Evolutionary conservation across 2,797 vertebrate species (phyloP).

Genomic region (Leptatherina wallacei): DNA sequence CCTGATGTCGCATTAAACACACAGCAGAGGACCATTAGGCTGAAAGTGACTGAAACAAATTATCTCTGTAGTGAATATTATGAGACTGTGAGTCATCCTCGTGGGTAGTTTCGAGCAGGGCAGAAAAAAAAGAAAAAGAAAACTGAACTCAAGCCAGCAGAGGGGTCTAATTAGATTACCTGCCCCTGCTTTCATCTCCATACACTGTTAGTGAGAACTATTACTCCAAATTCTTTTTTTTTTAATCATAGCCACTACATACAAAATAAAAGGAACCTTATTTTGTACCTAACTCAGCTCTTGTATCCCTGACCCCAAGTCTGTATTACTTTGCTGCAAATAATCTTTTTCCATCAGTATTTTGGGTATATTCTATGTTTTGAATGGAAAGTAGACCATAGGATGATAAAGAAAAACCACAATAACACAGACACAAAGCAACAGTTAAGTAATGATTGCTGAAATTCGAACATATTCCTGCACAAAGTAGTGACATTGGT

Average conservation of each 20-base stretch:
- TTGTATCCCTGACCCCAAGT: background rate
- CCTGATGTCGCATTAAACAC: conserved; percentile 3
- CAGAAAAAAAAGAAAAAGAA: background rate
- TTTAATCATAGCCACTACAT: background rate
- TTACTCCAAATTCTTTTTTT: background rate
- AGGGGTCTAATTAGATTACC: conserved; percentile 24
- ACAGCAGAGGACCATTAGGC: conserved; percentile 7
- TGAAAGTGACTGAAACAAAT: conserved; percentile 30
- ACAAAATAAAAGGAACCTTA: background rate
- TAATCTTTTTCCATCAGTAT: background rate
- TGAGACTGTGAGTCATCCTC: conserved; percentile 45
- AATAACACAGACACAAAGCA: background rate
- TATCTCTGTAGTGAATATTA: conserved; percentile 44
- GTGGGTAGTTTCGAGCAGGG: conserved; percentile 32
- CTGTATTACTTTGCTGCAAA: background rate
- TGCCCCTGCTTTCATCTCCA: conserved; percentile 22
- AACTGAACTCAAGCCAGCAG: conserved; percentile 22
- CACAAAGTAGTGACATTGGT: background rate
- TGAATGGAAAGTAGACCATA: background rate
- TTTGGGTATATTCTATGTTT: background rate
- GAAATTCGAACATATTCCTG: background rate
- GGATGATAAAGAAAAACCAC: background rate
- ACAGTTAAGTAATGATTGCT: background rate
- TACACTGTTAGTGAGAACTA: background rate
- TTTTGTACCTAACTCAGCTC: background rate